phyloP scores from a whole-genome alignment of 2,888 invertebrate species.

The Idaea biselata region DNA sequence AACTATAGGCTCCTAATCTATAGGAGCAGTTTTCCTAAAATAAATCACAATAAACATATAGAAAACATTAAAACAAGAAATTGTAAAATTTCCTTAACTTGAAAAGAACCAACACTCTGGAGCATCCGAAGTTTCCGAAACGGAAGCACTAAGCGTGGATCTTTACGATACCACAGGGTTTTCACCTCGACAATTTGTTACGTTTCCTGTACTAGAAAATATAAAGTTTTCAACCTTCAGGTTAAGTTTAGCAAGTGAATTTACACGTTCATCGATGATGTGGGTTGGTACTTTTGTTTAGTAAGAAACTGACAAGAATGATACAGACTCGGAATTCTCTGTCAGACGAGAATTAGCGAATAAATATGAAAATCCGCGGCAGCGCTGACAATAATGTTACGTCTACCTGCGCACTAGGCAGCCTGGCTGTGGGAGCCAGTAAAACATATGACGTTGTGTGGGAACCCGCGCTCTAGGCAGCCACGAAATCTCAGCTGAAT shows the following conservation, averaged over 20 bases:
- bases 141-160: constrained; percentile 48
- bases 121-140: constrained; percentile 46
- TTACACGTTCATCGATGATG: neutral
- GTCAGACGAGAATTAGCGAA: too few relatives aligned
- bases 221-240: constrained; percentile 35
- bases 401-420: too few relatives aligned
- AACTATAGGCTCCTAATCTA: too few relatives aligned
- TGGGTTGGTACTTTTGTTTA: neutral
- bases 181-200: constrained; percentile 50
- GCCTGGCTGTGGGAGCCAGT: too few relatives aligned
- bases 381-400: too few relatives aligned
- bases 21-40: constrained; percentile 11
- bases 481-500: too few relatives aligned
- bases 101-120: constrained; percentile 29
- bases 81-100: constrained; percentile 24
- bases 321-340: too few relatives aligned
- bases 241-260: neutral
- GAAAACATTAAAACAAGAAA: constrained; percentile 16
- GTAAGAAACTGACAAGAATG: too few relatives aligned
- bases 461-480: too few relatives aligned
- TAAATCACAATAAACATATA: neutral
- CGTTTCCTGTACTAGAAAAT: constrained; percentile 40
- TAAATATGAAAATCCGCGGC: too few relatives aligned
- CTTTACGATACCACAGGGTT: constrained; percentile 60
- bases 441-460: too few relatives aligned